Conservation (phyloP, 2,797 vertebrate species). For the Acrocephalus scirpaceus region DNA sequence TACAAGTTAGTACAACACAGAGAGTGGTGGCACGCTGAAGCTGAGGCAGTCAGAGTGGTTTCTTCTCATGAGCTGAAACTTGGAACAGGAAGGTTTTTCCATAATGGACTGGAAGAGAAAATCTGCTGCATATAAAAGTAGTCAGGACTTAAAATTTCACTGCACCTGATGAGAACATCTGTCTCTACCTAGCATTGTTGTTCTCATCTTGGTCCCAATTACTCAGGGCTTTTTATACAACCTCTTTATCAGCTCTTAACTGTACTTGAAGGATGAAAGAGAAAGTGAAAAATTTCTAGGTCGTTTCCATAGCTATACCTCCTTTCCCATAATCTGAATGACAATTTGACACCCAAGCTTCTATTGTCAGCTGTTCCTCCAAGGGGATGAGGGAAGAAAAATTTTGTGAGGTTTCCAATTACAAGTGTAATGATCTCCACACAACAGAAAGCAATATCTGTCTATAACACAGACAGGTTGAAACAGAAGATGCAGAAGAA, state of each 20-base stretch:
- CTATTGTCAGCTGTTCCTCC: constrained; percentile 37
- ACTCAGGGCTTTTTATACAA: background rate
- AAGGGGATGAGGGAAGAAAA: constrained; percentile 15
- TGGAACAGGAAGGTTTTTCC: background rate
- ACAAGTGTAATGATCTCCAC: constrained; percentile 52
- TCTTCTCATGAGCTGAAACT: background rate
- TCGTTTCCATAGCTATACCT: background rate
- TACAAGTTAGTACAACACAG: background rate
- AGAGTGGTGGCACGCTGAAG: background rate
- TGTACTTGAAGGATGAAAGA: background rate
- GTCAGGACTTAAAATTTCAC: background rate
- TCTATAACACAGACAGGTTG: constrained; percentile 57
- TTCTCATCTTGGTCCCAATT: background rate
- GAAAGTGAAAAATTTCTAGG: background rate
- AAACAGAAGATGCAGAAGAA: constrained; percentile 51
- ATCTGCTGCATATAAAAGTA: background rate
- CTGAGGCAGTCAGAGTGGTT: background rate
- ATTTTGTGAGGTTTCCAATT: constrained; percentile 64
- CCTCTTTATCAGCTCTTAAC: background rate
- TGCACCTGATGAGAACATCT: background rate
- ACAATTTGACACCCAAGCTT: constrained; percentile 43
- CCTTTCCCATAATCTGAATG: constrained; percentile 22
- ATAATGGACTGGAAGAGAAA: background rate
- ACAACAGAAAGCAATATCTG: constrained; percentile 59
- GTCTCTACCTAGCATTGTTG: background rate